Evolutionary conservation across 2,113 vertebrate genomes (phyloP).

Genomic region (Prinia subflava): DNA sequence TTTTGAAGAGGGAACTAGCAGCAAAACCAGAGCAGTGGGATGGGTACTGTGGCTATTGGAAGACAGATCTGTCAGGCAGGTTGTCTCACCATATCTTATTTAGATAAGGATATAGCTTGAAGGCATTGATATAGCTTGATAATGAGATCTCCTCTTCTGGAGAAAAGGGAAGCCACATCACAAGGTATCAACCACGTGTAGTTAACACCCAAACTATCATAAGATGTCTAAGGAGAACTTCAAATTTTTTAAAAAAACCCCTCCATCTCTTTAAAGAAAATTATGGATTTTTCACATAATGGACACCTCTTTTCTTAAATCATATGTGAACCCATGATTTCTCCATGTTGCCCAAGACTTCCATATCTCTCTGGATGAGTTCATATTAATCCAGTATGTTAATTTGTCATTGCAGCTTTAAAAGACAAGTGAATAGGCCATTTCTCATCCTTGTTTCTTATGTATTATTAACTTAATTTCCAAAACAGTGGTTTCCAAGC

Average conservation of each 20-base stretch:
- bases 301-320: not conserved
- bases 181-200: not conserved
- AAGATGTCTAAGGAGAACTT: not conserved
- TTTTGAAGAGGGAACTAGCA: not conserved
- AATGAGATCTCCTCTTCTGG: not conserved
- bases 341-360: not conserved
- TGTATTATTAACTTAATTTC: not conserved
- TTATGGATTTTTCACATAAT: not conserved
- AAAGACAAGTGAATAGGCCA: not conserved
- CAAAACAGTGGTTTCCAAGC: not conserved
- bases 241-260: not conserved
- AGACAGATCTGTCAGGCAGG: not conserved
- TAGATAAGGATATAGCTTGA: not conserved
- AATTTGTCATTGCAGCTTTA: not conserved
- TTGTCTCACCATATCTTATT: not conserved
- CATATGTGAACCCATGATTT: not conserved
- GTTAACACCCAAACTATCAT: not conserved
- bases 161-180: not conserved
- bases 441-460: not conserved
- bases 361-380: not conserved
- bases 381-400: not conserved
- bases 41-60: accelerated
- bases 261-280: not conserved
- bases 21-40: not conserved
- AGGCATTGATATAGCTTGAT: not conserved